Base-by-base conservation (phyloP, 2,113 vertebrate species). In the Rhombomys opimus region DNA sequence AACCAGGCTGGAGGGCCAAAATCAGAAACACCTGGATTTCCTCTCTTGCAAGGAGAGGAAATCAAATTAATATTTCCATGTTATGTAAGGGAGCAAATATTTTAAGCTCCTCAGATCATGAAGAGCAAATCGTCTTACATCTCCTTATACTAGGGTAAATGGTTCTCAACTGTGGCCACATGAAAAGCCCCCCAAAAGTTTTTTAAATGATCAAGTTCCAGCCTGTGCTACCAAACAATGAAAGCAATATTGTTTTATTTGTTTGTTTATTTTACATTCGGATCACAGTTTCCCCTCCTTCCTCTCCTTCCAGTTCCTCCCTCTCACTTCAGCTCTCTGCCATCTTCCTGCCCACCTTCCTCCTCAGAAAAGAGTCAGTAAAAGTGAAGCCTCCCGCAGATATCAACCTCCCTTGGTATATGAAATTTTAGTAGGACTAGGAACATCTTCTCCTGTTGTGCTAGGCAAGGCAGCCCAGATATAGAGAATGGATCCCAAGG, bases 191-290 rank as follows among this genome's bases (percentile, higher is more conserved):
- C 70, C 46, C 77, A 94, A 78, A 87, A 81, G 25, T 7, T 78
- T 96, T 89, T 46, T 10, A 93, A 97, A 87, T 20, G 54, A 65
- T 41, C 68, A 54, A 32, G 61, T 95, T 73, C 38, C 86, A 88
- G 57, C 61, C 67, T 78, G 54, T 18, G 72, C 25, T 32, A 35
- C 72, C 70, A 46, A 88, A 92, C 35, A 94, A 90, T 90, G 59
- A 70, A 93, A 82, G 85, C 54, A 94, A 20, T 81, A 27, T 61
- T 92, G 57, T 57, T 57, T 57, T 57, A 57, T 57, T 57, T 57
- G 57, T 57, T 57, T 57, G 57, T 57, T 57, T 57, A 57, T 57
- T 57, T 57, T 57, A 57, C 57, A 57, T 57, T 15, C 57, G 15
- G 57, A 57, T 57, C 15, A 15, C 57, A 57, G 57, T 57, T 46